phyloP scores from a whole-genome alignment of 2,888 invertebrate species.

The Dasysyrphus albostriatus region DNA sequence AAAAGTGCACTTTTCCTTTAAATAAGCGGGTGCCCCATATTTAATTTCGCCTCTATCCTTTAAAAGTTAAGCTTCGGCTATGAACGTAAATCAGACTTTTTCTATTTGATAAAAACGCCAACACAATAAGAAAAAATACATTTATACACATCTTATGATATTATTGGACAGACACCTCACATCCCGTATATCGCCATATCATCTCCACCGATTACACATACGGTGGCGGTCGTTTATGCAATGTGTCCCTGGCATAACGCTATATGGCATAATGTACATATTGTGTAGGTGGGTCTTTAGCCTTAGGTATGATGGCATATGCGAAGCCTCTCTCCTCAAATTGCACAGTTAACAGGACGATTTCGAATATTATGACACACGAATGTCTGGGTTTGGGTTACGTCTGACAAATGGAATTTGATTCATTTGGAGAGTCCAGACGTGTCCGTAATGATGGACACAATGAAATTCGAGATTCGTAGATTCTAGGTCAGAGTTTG shows the following conservation, averaged over 20 bases:
- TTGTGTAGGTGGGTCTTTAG: slow-evolving; percentile 29
- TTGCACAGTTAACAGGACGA: slow-evolving; percentile 66
- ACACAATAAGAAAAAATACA: slow-evolving; percentile 33
- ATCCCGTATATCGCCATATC: neutral
- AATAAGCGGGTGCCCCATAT: neutral
- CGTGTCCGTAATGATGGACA: slow-evolving; percentile 58
- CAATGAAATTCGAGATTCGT: slow-evolving; percentile 67
- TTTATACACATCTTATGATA: slow-evolving; percentile 42
- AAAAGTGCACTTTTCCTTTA: too few relatives aligned
- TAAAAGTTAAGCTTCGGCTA: neutral
- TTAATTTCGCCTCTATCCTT: neutral
- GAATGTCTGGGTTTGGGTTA: slow-evolving; percentile 61
- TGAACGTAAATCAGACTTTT: neutral
- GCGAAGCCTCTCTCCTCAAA: slow-evolving; percentile 26
- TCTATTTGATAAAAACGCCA: slow-evolving; percentile 44
- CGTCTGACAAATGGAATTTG: slow-evolving; percentile 70
- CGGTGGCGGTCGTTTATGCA: slow-evolving; percentile 19
- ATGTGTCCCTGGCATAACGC: slow-evolving; percentile 40
- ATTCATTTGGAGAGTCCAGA: slow-evolving; percentile 57
- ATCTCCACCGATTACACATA: slow-evolving; percentile 29
- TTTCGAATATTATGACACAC: slow-evolving; percentile 73
- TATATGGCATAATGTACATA: slow-evolving; percentile 1
- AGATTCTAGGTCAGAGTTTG: slow-evolving; percentile 31
- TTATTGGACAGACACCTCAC: slow-evolving; percentile 53
- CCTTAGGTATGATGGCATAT: slow-evolving; percentile 64